Base-by-base conservation (phyloP, 2,888 invertebrate species). In the Lepidocyrtoides sp. region DNA sequence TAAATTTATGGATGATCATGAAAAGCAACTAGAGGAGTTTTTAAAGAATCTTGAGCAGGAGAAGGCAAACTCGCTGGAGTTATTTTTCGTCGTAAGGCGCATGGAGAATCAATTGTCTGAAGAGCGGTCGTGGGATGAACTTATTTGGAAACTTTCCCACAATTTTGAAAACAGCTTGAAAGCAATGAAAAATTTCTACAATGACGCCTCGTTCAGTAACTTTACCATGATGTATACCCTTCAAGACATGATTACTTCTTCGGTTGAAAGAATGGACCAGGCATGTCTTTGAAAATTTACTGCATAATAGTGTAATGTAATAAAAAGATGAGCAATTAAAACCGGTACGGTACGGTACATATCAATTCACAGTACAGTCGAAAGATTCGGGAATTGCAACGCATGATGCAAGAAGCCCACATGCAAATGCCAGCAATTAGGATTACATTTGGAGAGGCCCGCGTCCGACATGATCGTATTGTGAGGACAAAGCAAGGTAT, bases 151-250 rank as follows among this genome's bases (percentile, higher is more conserved):
- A 20, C 81, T 93, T 7, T 83, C 79, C 0, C 51, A 75, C 10
- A 92, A 92, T 63, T 93, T 92, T 91, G 94, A 94, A 17, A 88
- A 91, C 36, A 92, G 90, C 29, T 86, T 91, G 79, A 92, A 89
- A 57, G 90, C 90, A 36, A 92, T 93, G 79, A 93, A 94, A 63
- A 91, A 92, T 41, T 94, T 92, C 66, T 94, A 93, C 81, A 93
- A 93, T 85, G 92, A 92, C 48, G 92, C 92, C 3, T 84, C 92
- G 4, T 91, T 92, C 36, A 92, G 93, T 48, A 93, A 92, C 44
- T 89, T 94, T 26, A 93, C 93, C 23, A 87, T 93, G 54, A 94
- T 94, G 83, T 92, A 92, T 17, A 92, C 91, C 2, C 92, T 92
- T 0, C 92, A 92, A 51, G 92, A 92, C 66, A 91, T 85, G 92